Evolutionary conservation across 2,888 invertebrate genomes (phyloP).

Genomic region (Acronicta leporina): DNA sequence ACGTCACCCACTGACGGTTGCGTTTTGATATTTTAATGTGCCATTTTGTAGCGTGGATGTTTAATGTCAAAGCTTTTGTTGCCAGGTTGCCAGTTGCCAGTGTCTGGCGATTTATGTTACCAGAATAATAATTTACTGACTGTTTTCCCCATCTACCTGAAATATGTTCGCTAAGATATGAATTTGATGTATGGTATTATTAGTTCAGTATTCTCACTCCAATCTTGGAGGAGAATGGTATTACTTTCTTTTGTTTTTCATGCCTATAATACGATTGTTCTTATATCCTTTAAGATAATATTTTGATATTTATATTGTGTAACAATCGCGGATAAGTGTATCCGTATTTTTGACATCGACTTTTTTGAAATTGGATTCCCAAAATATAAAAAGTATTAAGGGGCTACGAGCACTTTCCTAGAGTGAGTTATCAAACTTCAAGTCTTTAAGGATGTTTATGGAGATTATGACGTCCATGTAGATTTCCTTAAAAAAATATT

Average conservation of each 20-base stretch:
- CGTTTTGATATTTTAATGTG: constrained; percentile 83
- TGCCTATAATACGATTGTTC: no score
- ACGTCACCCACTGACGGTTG: constrained; percentile 60
- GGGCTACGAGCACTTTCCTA: no score
- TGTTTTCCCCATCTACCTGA: constrained; percentile 53
- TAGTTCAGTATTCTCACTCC: constrained; percentile 15
- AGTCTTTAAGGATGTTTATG: no score
- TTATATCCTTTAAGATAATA: no score
- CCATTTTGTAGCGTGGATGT: constrained; percentile 70
- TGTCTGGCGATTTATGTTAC: constrained; percentile 69
- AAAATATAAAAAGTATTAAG: no score
- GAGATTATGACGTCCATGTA: no score
- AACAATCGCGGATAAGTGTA: no score
- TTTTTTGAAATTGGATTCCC: no score
- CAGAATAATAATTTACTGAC: constrained; percentile 71
- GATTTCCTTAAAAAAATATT: no score
- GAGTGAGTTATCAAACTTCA: no score
- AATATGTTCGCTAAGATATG: constrained; percentile 47
- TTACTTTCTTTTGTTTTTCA: constrained; percentile 27
- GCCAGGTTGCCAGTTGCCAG: constrained; percentile 56
- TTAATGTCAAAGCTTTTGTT: constrained; percentile 79
- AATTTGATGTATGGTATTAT: constrained; percentile 46
- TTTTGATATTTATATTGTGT: no score
- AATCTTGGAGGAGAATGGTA: constrained; percentile 12
- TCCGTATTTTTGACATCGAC: no score